Conservation (phyloP, 2,113 vertebrate genomes). For the Podiceps cristatus region DNA sequence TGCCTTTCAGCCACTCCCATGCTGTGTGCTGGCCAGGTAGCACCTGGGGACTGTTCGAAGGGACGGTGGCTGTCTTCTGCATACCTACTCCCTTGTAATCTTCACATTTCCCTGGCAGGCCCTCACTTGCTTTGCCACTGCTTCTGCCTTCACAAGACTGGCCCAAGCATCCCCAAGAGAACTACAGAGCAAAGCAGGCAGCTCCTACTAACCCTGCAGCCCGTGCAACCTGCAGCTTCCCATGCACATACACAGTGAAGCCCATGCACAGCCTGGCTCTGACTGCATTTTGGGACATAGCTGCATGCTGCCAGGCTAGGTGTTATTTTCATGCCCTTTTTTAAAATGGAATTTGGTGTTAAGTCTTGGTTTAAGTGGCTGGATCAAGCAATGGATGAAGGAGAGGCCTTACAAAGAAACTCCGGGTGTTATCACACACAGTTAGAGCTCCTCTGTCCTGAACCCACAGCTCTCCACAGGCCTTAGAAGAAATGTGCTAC, state of each 20-base stretch:
- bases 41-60: accelerated
- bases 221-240: neutral
- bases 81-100: neutral
- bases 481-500: neutral
- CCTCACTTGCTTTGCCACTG: neutral
- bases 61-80: neutral
- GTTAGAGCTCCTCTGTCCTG: neutral
- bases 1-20: neutral
- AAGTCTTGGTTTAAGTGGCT: neutral
- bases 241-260: accelerated
- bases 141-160: neutral
- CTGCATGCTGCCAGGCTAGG: neutral
- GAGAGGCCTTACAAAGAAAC: neutral
- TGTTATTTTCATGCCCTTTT: neutral
- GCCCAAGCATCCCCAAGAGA: neutral
- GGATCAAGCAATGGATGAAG: neutral
- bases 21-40: neutral
- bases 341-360: neutral
- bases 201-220: neutral
- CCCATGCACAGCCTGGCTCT: neutral
- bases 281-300: neutral
- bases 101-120: neutral
- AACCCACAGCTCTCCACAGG: neutral
- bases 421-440: neutral
- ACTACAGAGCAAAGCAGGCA: neutral